Base-by-base conservation (phyloP, 2,888 invertebrate genomes). In the Heliconius erato region DNA sequence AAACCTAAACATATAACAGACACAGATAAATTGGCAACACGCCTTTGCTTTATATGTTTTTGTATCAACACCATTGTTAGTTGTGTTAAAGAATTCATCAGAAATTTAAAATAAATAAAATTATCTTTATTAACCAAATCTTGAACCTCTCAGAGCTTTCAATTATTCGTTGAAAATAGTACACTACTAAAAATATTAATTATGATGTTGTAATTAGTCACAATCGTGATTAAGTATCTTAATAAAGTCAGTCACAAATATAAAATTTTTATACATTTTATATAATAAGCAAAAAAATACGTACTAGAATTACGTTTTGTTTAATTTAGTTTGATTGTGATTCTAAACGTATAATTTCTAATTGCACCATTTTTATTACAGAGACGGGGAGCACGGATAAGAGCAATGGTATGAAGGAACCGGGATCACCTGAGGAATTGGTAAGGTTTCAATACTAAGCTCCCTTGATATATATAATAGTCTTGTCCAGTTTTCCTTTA, bases 391-490 rank as follows among this genome's bases (percentile, higher is more conserved):
- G 96, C 96, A 96, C 96, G 94, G 96, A 96, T 94, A 96, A 97
- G 97, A 97, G 97, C 97, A 97, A 97, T 98, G 97, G 97, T 97
- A 98, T 98, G 98, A 98, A 98, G 98, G 98, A 98, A 97, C 97
- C 97, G 96, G 97, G 97, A 96, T 97, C 97, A 96, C 97, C 97
- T 96, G 97, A 97, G 96, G 97, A 98, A 97, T 97, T 97, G 97
- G 98, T 98, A 96, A 96, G 97, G 82, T 76, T 74, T 32, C 40
- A 59, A n/a, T 44, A 40, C 28, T 28, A 63, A 14, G n/a, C n/a
- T 71, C 71, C 71, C 40, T 71, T 5, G 69, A 71, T 35, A n/a
- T n/a, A n/a, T n/a, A n/a, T n/a, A 40, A 40, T 69, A 69, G 35
- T 40, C 9, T 26, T 23, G 19, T 23, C 11, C 40, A 40, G 40